Evolutionary conservation across 2,797 vertebrate species (phyloP).

Genomic region (Sebastes hopkinsi): DNA sequence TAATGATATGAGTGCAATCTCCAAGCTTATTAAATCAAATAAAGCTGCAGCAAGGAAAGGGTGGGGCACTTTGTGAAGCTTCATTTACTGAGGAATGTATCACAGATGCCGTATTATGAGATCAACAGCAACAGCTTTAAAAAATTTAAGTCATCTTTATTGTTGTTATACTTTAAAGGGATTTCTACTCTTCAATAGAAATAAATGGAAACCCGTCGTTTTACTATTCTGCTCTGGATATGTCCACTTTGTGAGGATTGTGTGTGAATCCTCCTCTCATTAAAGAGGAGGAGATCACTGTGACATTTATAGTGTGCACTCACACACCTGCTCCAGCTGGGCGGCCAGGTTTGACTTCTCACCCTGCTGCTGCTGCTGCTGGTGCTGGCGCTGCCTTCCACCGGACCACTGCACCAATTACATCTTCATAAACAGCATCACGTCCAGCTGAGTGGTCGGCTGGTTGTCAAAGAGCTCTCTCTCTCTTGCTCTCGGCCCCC

Average conservation of each 20-base stretch:
- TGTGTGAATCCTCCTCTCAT: conserved; percentile 12
- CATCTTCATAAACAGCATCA: conserved; percentile 60
- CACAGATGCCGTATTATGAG: conserved; percentile 21
- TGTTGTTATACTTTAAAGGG: not conserved
- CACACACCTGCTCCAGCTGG: conserved; percentile 48
- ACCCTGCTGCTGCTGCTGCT: conserved; percentile 16
- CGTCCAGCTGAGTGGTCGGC: conserved; percentile 47
- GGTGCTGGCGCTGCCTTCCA: conserved; percentile 31
- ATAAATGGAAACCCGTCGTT: not conserved
- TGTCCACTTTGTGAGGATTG: not conserved
- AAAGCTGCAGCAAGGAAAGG: conserved; percentile 19
- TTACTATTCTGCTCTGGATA: not conserved
- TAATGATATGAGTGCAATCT: conserved; percentile 1
- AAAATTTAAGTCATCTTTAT: not conserved
- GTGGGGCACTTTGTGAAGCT: conserved; percentile 21
- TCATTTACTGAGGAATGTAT: conserved; percentile 32
- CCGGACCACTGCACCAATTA: conserved; percentile 53
- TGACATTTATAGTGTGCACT: conserved; percentile 13
- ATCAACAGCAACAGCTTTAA: not conserved
- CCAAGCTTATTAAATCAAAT: conserved; percentile 21
- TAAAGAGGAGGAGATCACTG: conserved; percentile 7
- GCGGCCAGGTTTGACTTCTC: conserved; percentile 21
- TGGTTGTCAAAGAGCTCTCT: conserved; percentile 44
- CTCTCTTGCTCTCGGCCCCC: conserved; percentile 13
- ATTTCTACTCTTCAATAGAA: not conserved